Conservation (phyloP, 2,888 invertebrate species). For the Argyra leucocephala region DNA sequence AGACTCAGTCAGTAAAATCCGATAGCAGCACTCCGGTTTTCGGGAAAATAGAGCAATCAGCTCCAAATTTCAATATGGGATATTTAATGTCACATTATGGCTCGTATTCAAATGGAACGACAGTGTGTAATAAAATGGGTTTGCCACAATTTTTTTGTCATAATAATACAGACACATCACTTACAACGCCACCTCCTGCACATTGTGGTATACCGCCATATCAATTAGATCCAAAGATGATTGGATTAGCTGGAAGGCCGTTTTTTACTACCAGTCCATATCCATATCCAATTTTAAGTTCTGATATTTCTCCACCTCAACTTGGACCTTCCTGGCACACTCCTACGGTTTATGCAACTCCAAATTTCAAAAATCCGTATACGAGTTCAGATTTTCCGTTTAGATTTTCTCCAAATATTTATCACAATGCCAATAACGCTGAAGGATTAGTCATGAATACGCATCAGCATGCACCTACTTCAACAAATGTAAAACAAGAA, state of each 20-base stretch:
- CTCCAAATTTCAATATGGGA: neutral
- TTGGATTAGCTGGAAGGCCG: neutral
- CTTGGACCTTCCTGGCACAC: neutral
- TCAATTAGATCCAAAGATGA: neutral
- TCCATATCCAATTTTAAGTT: neutral
- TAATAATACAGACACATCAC: conserved; percentile 5
- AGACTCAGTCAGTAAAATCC: conserved; percentile 63
- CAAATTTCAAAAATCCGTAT: conserved; percentile 67
- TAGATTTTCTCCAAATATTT: conserved; percentile 84
- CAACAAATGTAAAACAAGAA: neutral
- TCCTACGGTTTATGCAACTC: neutral
- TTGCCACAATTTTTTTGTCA: conserved; percentile 62
- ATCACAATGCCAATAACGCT: neutral
- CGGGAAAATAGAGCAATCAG: conserved; percentile 8
- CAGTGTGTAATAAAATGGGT: conserved; percentile 60
- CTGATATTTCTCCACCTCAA: neutral
- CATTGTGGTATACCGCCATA: neutral
- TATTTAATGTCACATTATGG: neutral
- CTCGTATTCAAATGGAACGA: neutral
- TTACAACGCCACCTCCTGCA: neutral
- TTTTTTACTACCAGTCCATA: neutral
- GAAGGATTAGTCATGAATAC: neutral
- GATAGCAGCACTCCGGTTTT: conserved; percentile 60
- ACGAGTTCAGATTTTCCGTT: conserved; percentile 77
- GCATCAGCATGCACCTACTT: neutral